Evolutionary conservation across 2,888 invertebrate species (phyloP).

Genomic region (Phytoseiulus persimilis): DNA sequence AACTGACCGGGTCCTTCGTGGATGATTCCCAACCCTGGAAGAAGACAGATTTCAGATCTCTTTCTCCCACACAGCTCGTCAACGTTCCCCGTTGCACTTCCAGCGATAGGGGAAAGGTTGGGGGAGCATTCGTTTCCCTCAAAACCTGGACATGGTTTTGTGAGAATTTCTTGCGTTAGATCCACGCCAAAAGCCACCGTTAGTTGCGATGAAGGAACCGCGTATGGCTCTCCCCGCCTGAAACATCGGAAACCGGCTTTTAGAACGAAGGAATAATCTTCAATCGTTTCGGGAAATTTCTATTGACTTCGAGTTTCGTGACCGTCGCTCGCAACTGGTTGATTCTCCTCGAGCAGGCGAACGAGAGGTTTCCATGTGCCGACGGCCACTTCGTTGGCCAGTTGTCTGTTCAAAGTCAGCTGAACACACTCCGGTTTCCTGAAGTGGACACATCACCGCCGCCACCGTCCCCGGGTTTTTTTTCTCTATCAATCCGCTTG

Average conservation of each 20-base stretch:
- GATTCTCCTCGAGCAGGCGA: too few species aligned
- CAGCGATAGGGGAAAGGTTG: background rate
- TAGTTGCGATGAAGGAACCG: background rate
- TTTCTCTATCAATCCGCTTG: background rate
- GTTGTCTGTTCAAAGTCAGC: background rate
- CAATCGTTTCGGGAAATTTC: too few species aligned
- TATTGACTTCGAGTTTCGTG: too few species aligned
- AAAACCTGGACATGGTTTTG: background rate
- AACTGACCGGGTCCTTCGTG: constrained; percentile 28
- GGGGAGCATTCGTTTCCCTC: background rate
- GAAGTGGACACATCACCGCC: background rate
- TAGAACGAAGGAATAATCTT: background rate
- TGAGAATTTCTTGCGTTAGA: background rate
- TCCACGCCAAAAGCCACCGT: background rate
- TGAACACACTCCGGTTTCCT: background rate
- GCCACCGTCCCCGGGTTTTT: background rate
- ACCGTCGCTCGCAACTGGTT: too few species aligned
- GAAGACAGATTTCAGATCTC: background rate
- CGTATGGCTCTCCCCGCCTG: background rate
- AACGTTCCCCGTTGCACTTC: background rate
- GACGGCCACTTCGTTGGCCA: background rate
- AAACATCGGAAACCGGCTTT: background rate
- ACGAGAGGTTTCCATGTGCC: background rate
- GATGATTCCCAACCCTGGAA: constrained; percentile 24
- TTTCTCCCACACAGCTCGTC: background rate